Evolutionary conservation across 2,888 invertebrate species (phyloP).

Genomic region (Heteropelma amictum): DNA sequence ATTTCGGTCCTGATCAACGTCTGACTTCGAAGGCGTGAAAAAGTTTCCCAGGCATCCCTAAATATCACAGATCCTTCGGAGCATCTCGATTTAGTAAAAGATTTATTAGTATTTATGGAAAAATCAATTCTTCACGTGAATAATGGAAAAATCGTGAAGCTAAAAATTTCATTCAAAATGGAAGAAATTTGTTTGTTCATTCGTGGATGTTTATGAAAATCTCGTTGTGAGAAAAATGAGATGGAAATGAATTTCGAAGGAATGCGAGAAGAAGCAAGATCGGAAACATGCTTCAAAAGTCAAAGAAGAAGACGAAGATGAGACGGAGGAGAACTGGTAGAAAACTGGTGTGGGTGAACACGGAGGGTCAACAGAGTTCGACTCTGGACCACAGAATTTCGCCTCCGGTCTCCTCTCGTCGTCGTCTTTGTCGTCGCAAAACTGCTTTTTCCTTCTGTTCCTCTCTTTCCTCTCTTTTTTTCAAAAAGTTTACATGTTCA

Average conservation of each 20-base stretch:
- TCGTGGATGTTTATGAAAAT: too few relatives aligned
- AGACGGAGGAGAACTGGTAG: constrained; percentile 63
- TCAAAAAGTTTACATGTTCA: not conserved
- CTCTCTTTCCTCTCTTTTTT: constrained; percentile 5
- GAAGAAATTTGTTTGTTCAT: too few relatives aligned
- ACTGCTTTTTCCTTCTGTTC: constrained; percentile 4
- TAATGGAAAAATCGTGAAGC: too few relatives aligned
- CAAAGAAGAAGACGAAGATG: constrained; percentile 44
- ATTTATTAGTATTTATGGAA: too few relatives aligned
- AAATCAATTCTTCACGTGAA: too few relatives aligned
- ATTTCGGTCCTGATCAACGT: too few relatives aligned
- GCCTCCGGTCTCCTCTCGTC: constrained; percentile 61
- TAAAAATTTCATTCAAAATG: too few relatives aligned
- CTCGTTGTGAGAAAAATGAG: not conserved
- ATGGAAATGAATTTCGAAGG: not conserved
- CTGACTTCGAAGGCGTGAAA: too few relatives aligned
- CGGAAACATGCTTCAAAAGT: constrained; percentile 20
- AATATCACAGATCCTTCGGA: too few relatives aligned
- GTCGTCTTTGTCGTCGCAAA: constrained; percentile 45
- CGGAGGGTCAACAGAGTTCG: constrained; percentile 73
- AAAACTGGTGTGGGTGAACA: constrained; percentile 72
- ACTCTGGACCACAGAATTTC: constrained; percentile 63
- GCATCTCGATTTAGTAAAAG: too few relatives aligned
- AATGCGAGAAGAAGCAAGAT: constrained; percentile 28
- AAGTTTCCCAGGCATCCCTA: too few relatives aligned